Evolutionary conservation across 2,888 invertebrate genomes (phyloP).

Genomic region (Lasioglossum oenotherae): DNA sequence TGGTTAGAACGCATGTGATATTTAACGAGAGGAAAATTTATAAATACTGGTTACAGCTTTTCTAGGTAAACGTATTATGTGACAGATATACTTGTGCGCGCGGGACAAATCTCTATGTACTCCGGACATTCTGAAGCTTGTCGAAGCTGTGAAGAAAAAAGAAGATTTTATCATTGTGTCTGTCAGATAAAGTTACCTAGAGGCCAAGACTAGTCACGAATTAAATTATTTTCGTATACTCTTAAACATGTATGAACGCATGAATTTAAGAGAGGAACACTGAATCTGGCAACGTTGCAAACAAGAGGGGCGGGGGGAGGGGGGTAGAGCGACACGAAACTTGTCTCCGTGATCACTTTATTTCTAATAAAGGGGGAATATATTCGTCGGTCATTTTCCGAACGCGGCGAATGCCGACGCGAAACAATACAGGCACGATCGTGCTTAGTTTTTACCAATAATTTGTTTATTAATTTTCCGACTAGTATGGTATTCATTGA

Average conservation of each 20-base stretch:
- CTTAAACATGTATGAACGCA: conserved; percentile 30
- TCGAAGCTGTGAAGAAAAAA: conserved; percentile 20
- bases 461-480: conserved; percentile 58
- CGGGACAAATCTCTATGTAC: conserved; percentile 32
- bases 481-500: conserved; percentile 47
- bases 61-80: conserved; percentile 49
- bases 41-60: conserved; percentile 59
- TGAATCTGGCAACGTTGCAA: conserved; percentile 68
- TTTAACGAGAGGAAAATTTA: conserved; percentile 50
- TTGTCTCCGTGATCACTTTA: conserved; percentile 47
- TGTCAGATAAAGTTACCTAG: conserved; percentile 66
- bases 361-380: conserved; percentile 34
- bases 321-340: conserved; percentile 45
- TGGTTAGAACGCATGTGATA: conserved; percentile 48
- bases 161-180: conserved; percentile 29
- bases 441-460: conserved; percentile 60
- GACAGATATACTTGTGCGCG: conserved; percentile 50
- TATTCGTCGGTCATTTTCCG: conserved; percentile 32
- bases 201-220: conserved; percentile 55
- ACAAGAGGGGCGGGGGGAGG: conserved; percentile 10
- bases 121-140: conserved; percentile 19
- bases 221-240: conserved; percentile 56
- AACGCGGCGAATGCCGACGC: conserved; percentile 27
- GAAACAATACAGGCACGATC: conserved; percentile 42
- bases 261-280: conserved; percentile 36